Base-by-base conservation (phyloP, 2,888 invertebrate species). In the Drosophila eohydei region DNA sequence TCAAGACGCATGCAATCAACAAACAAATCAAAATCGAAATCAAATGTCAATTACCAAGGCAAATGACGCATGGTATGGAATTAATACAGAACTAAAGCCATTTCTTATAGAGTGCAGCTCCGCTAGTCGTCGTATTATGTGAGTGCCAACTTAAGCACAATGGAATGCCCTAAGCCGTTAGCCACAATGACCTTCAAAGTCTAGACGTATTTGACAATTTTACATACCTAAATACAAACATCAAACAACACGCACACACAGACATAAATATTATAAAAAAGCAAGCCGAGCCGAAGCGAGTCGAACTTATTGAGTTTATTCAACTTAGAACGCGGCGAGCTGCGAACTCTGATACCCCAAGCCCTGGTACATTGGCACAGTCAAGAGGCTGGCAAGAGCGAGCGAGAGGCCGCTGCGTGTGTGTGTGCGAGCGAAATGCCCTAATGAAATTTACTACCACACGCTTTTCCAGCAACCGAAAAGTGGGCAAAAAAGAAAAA, bases 131-230 rank as follows among this genome's bases (percentile, higher is more conserved):
- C 38, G 40, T 6, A 28, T 28, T 54, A 28, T 54, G 52, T 28
- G 52, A 38, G 52, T 5, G 59, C 34, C 60, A 55, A 55, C 43
- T 63, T 60, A 52, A 69, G 44, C 65, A 40, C 57, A 66, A 62
- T 66, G 8, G 46, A 62, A 50, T 70, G 74, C 68, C 74, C 62
- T 69, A 60, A 78, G 77, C 80, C 74, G 69, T 86, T 77, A 67
- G 74, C 63, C 74, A 44, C 72, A 80, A 71, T 81, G 88, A 83
- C 88, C 88, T 89, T 89, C 88, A 77, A 60, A 60, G 88, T 89
- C 88, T 89, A 89, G 88, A 89, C 88, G 54, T 69, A 80, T 88
- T 88, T 88, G 85, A 88, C 82, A 88, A 82, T 74, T 76, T 81
- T 80, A 76, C 76, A 81, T 74, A 70, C 59, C 71, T 51, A 74